Conservation (phyloP, 2,113 vertebrate species). For the Bubalus kerabau region DNA sequence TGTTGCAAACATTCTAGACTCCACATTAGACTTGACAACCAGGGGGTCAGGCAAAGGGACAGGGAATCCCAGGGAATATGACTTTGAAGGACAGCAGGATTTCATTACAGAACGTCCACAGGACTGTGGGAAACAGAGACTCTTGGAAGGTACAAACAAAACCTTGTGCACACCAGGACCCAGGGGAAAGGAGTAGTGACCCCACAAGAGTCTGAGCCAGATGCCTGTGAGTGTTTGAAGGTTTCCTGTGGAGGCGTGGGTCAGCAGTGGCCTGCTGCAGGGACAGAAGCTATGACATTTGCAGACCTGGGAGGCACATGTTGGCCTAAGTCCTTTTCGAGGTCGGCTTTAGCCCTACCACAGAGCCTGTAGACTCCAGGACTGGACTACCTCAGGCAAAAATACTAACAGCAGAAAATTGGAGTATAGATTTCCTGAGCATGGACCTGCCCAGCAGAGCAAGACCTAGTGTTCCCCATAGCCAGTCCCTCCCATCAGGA, state of each 20-base stretch:
- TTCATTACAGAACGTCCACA: background rate
- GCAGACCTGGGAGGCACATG: background rate
- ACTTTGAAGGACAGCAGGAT: background rate
- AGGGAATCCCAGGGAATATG: background rate
- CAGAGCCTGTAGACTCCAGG: background rate
- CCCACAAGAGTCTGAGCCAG: background rate
- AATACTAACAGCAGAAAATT: background rate
- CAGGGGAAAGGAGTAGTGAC: background rate
- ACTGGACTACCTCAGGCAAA: background rate
- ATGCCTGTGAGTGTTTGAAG: background rate
- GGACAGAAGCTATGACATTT: background rate
- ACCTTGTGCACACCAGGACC: background rate
- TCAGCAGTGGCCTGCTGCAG: background rate
- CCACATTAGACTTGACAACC: background rate
- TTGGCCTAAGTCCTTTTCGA: background rate
- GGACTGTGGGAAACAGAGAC: background rate
- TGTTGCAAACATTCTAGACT: background rate
- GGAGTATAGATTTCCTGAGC: background rate
- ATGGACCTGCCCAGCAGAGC: background rate
- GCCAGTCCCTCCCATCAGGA: background rate
- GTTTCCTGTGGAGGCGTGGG: accelerated
- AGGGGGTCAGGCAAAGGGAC: background rate
- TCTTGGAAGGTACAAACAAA: background rate
- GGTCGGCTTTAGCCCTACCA: background rate
- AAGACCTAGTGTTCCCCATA: background rate